phyloP scores from a whole-genome alignment of 2,113 vertebrate species.

The Platysternon megacephalum region DNA sequence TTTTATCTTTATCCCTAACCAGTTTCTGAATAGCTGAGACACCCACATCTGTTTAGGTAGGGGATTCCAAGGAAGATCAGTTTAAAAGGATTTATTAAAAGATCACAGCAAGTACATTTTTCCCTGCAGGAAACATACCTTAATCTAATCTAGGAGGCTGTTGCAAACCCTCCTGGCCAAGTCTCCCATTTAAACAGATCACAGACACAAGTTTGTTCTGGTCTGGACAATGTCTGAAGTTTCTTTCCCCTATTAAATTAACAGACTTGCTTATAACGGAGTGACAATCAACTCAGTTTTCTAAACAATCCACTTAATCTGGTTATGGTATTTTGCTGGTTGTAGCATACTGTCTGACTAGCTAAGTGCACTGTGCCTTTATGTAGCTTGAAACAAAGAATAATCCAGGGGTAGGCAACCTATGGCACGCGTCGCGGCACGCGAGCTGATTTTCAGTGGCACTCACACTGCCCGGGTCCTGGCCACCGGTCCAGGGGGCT shows the following conservation, averaged over 20 bases:
- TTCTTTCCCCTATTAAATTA: conserved; percentile 52
- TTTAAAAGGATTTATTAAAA: conserved; percentile 38
- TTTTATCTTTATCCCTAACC: conserved; percentile 13
- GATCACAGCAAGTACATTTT: conserved; percentile 43
- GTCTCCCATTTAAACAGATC: conserved; percentile 45
- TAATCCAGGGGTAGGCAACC: too few species aligned
- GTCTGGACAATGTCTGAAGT: conserved; percentile 29
- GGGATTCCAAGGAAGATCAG: conserved; percentile 18
- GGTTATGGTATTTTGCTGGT: background rate
- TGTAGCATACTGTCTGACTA: background rate
- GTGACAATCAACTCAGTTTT: conserved; percentile 37
- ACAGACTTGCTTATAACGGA: conserved; percentile 53
- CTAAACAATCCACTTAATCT: conserved; percentile 30
- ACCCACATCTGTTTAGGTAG: conserved; percentile 31
- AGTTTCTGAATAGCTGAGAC: conserved; percentile 26
- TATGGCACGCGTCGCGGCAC: too few species aligned
- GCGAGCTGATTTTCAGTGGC: too few species aligned
- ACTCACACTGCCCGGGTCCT: too few species aligned
- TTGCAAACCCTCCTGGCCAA: conserved; percentile 42
- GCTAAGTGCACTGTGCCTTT: background rate
- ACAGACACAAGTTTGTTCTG: conserved; percentile 56
- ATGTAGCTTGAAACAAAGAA: background rate
- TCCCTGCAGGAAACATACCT: conserved; percentile 44
- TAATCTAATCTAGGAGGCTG: background rate
- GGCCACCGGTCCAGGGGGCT: too few species aligned